Base-by-base conservation (phyloP, 2,888 invertebrate genomes). In the Epinotia brunnichana region DNA sequence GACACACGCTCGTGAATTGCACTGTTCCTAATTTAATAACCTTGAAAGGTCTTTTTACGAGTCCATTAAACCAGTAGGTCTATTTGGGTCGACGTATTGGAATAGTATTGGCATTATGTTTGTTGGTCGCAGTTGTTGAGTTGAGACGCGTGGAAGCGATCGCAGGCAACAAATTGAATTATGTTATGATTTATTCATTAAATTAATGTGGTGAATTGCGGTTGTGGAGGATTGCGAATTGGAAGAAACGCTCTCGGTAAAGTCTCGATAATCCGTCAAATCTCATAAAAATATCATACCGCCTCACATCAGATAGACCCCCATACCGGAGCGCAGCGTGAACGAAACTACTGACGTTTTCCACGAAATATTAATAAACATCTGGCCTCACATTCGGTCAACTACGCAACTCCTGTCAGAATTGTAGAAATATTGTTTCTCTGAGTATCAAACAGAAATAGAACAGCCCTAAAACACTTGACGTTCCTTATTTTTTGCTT, bases 361-460 rank as follows among this genome's bases (percentile, higher is more conserved):
- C 63, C 69, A 19, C 63, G 69, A 73, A 68, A 63, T 17, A 73
- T 63, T 53, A 63, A 73, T 73, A 73, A 63, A 63, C 68, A 68
- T 72, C 60, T 72, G 71, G 68, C 72, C 39, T 39, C 62, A 51
- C 57, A 51, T 61, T 63, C 72, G 68, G 67, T 53, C 68, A 68
- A 62, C 57, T 73, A 73, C 73, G 69, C 68, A 68, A 69, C 68
- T 73, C 51, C 57, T 68, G 73, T 73, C 68, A 73, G 60, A 69
- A 73, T 59, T 63, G 21, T 57, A 69, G 63, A 69, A 73, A 59
- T 53, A 63, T 63, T 68, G 24, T 62, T 62, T 69, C 41, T 21
- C 53, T 59, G 56, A 62, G 64, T 57, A 59, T 41, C 60, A 15
- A 35, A 61, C 57, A 57, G 19, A 69, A 73, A 73, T 73, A 73